These are phyloP conservation scores for Coboldia fuscipes DNA, from an alignment of 1,140 invertebrate genomes.

Conservation along the genomic window DNA sequence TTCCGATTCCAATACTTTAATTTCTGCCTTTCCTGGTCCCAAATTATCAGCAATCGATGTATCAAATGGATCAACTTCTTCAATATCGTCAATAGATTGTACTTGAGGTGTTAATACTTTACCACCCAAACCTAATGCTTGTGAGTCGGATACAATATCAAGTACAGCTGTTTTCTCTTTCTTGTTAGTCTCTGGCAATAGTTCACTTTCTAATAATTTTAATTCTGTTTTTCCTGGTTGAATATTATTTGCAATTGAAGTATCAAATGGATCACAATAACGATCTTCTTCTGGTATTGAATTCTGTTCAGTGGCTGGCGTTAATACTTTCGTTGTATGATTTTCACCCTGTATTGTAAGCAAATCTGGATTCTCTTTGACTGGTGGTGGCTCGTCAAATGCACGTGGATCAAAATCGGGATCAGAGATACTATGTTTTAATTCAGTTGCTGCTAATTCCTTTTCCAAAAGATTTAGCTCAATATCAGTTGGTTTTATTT, in stretches of 20 bases:
- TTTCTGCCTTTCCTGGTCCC: slow-evolving; percentile 49
- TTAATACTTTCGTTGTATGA: slow-evolving; percentile 40
- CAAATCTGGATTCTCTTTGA: slow-evolving; percentile 20
- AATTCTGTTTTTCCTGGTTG: slow-evolving; percentile 54
- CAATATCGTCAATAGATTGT: slow-evolving; percentile 6
- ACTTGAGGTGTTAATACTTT: slow-evolving; percentile 18
- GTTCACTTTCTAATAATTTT: slow-evolving; percentile 32
- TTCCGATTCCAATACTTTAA: slow-evolving; percentile 53
- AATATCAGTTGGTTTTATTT: slow-evolving; percentile 43
- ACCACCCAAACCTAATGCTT: slow-evolving; percentile 17
- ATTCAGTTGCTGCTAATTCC: slow-evolving; percentile 23
- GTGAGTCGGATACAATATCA: slow-evolving; percentile 19
- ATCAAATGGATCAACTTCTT: slow-evolving; percentile 52
- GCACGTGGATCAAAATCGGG: slow-evolving; percentile 31
- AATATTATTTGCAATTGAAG: slow-evolving; percentile 48
- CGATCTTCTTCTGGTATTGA: slow-evolving; percentile 13
- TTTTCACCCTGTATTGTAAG: slow-evolving; percentile 33
- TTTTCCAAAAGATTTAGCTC: slow-evolving; percentile 51
- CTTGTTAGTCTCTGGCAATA: slow-evolving; percentile 13
- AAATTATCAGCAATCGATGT: slow-evolving; percentile 55
- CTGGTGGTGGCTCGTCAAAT: slow-evolving; percentile 22
- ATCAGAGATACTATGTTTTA: slow-evolving; percentile 26
- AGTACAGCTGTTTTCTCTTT: slow-evolving; percentile 13
- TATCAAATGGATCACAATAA: slow-evolving; percentile 54
- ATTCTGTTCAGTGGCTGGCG: slow-evolving; percentile 26